Evolutionary conservation across 2,113 vertebrate genomes (phyloP), one percentile per base, ranked within the genome.

Genomic region (Nannobrachium achirus): DNA sequence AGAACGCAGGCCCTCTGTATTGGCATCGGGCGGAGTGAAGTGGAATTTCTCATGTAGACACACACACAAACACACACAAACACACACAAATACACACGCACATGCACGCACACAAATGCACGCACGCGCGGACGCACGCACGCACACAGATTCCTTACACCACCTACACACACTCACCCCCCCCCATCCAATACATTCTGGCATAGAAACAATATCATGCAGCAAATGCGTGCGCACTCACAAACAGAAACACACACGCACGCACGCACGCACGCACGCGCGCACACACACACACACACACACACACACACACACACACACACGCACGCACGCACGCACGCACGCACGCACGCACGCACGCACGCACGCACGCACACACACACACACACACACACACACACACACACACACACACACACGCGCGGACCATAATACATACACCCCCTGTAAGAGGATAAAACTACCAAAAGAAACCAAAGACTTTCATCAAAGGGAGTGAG

Each of bases 361-460:
- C 76, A 88, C 76, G 63, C 74, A 58, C 74, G 60, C 60, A 57
- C 66, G 70, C 52, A 61, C 63, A 73, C 38, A 57, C 33, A 69
- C 56, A 61, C 33, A 69, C 56, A 45, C 76, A 71, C 74, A 73
- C 56, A 59, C 68, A 77, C 71, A 78, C 76, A 88, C 75, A n/a
- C n/a, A n/a, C n/a, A n/a, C n/a, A 67, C 73, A 57, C 74, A 63
- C 60, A 60, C 66, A 72, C 52, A 60, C 63, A 73, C 33, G 55
- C 33, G 66, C 56, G 58, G 33, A 69, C 56, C 46, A 78, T 71
- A 76, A 73, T 59, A 59, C 68, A 77, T 73, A 78, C 76, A 88
- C 76, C 82, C 87, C 71, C 15, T 87, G 80, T 91, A 89, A 91
- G 84, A 91, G 89, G 89, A 90, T 90, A 89, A 90, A 83, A 87